A percentile compares a stretch with the other conserved stretches of the same genome.
Evolutionary conservation across 2,888 invertebrate genomes (phyloP).

Genomic region (Thera britannica): DNA sequence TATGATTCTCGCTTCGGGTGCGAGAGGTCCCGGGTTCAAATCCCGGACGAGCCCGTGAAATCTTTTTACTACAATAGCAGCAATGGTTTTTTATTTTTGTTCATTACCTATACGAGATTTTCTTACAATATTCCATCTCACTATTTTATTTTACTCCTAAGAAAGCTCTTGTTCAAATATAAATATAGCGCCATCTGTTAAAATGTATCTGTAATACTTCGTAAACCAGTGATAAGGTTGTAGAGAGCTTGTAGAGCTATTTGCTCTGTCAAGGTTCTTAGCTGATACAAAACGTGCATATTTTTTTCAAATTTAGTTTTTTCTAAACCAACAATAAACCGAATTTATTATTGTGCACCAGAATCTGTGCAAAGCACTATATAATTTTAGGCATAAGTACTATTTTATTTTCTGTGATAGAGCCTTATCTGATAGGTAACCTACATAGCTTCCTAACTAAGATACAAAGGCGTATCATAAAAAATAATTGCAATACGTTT

Average conservation of each 20-base stretch:
- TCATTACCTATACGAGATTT: not conserved
- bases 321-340: too few species aligned
- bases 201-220: not conserved
- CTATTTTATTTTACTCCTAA: too few species aligned
- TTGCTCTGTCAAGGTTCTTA: slow-evolving; percentile 31
- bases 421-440: too few species aligned
- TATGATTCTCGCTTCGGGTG: slow-evolving; percentile 86
- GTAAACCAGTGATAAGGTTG: slow-evolving; percentile 20
- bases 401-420: too few species aligned
- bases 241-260: slow-evolving; percentile 20
- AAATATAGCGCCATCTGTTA: slow-evolving; percentile 36
- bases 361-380: not conserved
- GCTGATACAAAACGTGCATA: slow-evolving; percentile 25
- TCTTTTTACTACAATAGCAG: not conserved
- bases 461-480: too few species aligned
- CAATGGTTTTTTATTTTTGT: slow-evolving; percentile 43
- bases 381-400: not conserved
- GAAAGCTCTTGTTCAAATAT: not conserved
- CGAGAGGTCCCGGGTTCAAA: slow-evolving; percentile 86
- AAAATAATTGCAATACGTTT: too few species aligned
- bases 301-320: not conserved
- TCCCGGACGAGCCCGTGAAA: slow-evolving; percentile 82
- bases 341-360: not conserved
- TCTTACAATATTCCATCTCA: not conserved
- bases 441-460: too few species aligned